phyloP scores from a whole-genome alignment of 2,888 invertebrate species.

The Salticus scenicus region DNA sequence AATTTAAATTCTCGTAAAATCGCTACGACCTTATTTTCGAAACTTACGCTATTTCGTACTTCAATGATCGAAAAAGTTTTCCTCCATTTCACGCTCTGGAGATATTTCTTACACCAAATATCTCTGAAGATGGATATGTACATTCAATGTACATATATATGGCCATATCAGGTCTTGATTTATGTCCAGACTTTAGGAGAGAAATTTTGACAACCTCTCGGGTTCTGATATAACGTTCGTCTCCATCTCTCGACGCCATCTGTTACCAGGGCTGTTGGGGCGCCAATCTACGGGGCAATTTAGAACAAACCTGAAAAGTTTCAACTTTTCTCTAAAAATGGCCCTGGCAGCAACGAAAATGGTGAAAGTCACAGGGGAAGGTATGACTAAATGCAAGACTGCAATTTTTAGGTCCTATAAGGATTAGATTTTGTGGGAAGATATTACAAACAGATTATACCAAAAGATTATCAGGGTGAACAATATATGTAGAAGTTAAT shows the following conservation, averaged over 20 bases:
- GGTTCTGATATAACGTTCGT: constrained; percentile 51
- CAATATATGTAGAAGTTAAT: too few species aligned
- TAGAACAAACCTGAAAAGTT: constrained; percentile 36
- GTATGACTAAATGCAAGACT: background rate
- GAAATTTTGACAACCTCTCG: constrained; percentile 66
- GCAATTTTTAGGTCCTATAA: background rate
- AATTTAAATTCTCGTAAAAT: background rate
- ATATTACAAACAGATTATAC: background rate
- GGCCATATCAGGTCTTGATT: background rate
- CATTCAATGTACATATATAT: background rate
- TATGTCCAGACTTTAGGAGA: constrained; percentile 45
- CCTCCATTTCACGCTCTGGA: background rate
- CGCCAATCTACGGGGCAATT: constrained; percentile 56
- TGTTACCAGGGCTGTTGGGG: constrained; percentile 54
- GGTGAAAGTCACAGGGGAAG: constrained; percentile 8
- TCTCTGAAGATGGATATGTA: background rate
- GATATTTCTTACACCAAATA: background rate
- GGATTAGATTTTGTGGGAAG: background rate
- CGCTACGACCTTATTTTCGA: background rate
- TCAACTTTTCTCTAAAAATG: constrained; percentile 46
- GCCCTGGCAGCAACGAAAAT: constrained; percentile 35
- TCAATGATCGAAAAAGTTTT: background rate
- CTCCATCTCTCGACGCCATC: constrained; percentile 48
- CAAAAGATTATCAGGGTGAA: too few species aligned
- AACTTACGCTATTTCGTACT: background rate